A percentile compares a stretch with the other conserved stretches of the same genome.
Evolutionary conservation across 2,888 invertebrate species (phyloP).

Genomic region (Cheilosia soror): DNA sequence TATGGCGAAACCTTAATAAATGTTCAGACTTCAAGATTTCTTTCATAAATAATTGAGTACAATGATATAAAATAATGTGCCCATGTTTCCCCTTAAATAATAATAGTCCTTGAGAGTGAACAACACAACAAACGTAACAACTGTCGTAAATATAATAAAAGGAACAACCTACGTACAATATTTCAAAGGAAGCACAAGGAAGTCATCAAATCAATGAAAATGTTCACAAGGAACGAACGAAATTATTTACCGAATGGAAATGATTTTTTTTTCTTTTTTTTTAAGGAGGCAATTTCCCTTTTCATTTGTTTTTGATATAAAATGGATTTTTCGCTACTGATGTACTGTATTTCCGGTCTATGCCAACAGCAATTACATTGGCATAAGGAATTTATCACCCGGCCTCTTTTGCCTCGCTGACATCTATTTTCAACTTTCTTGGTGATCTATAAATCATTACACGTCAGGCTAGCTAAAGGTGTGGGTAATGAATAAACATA

Average conservation of each 20-base stretch:
- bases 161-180: not conserved
- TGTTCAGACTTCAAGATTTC: slow-evolving; percentile 16
- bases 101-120: slow-evolving; percentile 36
- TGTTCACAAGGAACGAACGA: not conserved
- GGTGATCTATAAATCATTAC: slow-evolving; percentile 38
- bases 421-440: no score
- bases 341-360: not conserved
- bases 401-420: no score
- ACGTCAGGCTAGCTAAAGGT: slow-evolving; percentile 18
- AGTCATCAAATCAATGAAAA: slow-evolving; percentile 55
- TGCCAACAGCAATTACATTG: no score
- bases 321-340: not conserved
- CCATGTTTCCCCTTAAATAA: slow-evolving; percentile 9
- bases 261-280: not conserved
- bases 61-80: slow-evolving; percentile 45
- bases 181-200: slow-evolving; percentile 29
- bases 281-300: slow-evolving; percentile 45
- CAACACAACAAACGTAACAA: slow-evolving; percentile 3
- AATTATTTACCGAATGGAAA: slow-evolving; percentile 44
- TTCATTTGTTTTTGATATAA: not conserved
- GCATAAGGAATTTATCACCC: no score
- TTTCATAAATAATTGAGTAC: slow-evolving; percentile 63
- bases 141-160: slow-evolving; percentile 23
- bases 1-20: slow-evolving; percentile 8
- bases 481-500: slow-evolving; percentile 42